Conservation (phyloP, 1,140 invertebrate genomes). For the Tribolium madens region DNA sequence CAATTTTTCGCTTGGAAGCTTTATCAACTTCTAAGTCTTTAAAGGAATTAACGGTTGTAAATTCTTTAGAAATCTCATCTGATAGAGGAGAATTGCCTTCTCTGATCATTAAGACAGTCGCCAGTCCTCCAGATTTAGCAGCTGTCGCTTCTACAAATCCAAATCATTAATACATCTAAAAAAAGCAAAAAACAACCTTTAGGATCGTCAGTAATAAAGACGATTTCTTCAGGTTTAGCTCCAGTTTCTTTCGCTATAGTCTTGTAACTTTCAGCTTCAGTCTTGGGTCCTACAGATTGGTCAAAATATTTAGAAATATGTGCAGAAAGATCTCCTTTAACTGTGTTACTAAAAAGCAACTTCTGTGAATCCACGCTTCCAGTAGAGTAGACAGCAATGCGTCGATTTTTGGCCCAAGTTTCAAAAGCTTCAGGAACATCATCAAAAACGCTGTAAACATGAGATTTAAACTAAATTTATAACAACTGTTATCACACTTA, state of each 20-base stretch:
- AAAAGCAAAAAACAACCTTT: conserved; percentile 72
- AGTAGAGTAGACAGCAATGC: conserved; percentile 91
- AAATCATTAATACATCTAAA: conserved; percentile 7
- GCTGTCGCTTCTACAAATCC: conserved; percentile 78
- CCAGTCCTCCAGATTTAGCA: conserved; percentile 79
- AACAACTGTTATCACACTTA: conserved; percentile 71
- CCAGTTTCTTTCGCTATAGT: conserved; percentile 80
- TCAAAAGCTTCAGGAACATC: conserved; percentile 84
- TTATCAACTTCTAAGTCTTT: conserved; percentile 63
- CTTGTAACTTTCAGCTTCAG: conserved; percentile 78
- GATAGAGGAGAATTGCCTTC: conserved; percentile 81
- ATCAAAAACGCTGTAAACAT: conserved; percentile 79
- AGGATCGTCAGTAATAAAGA: conserved; percentile 87
- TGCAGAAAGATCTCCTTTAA: conserved; percentile 80
- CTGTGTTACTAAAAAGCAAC: conserved; percentile 84
- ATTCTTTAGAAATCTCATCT: conserved; percentile 72
- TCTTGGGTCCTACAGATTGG: conserved; percentile 85
- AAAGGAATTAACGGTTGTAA: conserved; percentile 72
- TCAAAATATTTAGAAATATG: conserved; percentile 88
- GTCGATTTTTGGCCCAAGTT: conserved; percentile 77
- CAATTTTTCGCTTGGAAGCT: conserved; percentile 59
- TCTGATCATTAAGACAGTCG: conserved; percentile 76
- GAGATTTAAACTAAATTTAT: neutral
- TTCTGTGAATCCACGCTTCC: conserved; percentile 93
- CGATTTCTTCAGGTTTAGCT: conserved; percentile 73